Base-by-base conservation (phyloP, 2,113 vertebrate genomes). In the Odontesthes bonariensis region DNA sequence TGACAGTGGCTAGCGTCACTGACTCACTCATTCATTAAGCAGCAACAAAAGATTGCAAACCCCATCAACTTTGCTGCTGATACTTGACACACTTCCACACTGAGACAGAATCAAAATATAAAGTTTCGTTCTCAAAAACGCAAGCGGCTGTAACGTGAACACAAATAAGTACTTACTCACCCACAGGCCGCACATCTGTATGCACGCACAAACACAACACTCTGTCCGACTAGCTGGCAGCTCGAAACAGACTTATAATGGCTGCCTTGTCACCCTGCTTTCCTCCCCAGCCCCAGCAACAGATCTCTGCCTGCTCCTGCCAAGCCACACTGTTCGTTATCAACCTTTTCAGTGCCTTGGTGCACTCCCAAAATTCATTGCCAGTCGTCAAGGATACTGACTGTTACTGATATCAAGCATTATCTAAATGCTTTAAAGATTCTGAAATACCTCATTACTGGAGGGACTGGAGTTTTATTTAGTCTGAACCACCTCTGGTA, bases 201-300 rank as follows among this genome's bases (percentile, higher is more conserved):
- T 56, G 63, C 60, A 84, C 60, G 82, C 47, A 81, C 69, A 90
- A 8, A 60, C 60, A 47, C 32, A 79, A 49, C 17, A 59, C 71
- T 73, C 49, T 31, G 55, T 60, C 55, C 69, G 42, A 67, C 58
- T 73, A 46, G 54, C 65, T 73, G 68, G 61, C 53, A 35, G 74
- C 69, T 84, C 57, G n/a, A 22, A 70, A 33, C 75, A 72, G 65
- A 33, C 86, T 66, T 6, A 87, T 82, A 88, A 91, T 83, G 82
- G 83, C 22, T 52, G 64, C 81, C 78, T 89, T 91, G 88, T 91
- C 81, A 72, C 51, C 52, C 71, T 56, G 63, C 13, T 64, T 77
- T 70, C 80, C 82, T 80, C 46, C 46, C 44, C 31, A 54, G 67
- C 73, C 61, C 60, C 75, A 62, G 74, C 54, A 73, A 57, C 82